Conservation (phyloP, 2,888 invertebrate species). For the Thymelicus acteon region DNA sequence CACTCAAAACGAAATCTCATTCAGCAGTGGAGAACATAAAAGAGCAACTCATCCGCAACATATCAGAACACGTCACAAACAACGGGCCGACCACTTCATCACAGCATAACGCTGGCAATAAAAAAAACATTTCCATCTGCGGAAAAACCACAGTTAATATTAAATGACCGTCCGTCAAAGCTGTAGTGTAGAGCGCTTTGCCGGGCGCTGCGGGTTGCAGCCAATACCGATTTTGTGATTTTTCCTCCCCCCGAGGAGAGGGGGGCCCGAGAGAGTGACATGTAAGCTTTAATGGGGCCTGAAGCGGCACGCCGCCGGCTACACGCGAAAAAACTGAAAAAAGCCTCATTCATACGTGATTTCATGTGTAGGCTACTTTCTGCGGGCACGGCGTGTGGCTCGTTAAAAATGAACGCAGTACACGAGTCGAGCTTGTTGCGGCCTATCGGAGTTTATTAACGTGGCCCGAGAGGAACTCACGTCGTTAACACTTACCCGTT, state of each 20-base stretch:
- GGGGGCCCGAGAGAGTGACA: conserved; percentile 73
- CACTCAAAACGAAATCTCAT: conserved; percentile 66
- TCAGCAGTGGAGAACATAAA: conserved; percentile 69
- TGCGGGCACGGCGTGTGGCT: conserved; percentile 77
- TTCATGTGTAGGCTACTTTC: conserved; percentile 84
- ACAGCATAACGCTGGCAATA: conserved; percentile 75
- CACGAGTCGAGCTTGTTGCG: conserved; percentile 78
- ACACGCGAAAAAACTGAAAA: conserved; percentile 82
- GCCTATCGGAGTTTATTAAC: conserved; percentile 80
- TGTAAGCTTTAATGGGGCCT: conserved; percentile 83
- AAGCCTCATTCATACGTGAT: conserved; percentile 83
- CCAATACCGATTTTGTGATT: conserved; percentile 82
- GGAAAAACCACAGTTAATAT: conserved; percentile 84
- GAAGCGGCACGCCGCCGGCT: conserved; percentile 74
- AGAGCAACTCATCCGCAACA: conserved; percentile 74
- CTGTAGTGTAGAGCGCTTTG: conserved; percentile 77
- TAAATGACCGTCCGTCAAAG: conserved; percentile 84
- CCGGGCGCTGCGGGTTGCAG: conserved; percentile 71
- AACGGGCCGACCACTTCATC: conserved; percentile 79
- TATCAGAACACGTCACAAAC: conserved; percentile 80
- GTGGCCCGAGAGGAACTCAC: conserved; percentile 60
- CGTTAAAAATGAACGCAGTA: conserved; percentile 82
- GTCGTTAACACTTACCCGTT: conserved; percentile 64
- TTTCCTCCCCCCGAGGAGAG: conserved; percentile 58
- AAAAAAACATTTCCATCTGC: conserved; percentile 83